Percentiles rank a stretch among this genome's conserved stretches.
Conservation (phyloP, 2,888 invertebrate species). For the Drosophila helvetica region DNA sequence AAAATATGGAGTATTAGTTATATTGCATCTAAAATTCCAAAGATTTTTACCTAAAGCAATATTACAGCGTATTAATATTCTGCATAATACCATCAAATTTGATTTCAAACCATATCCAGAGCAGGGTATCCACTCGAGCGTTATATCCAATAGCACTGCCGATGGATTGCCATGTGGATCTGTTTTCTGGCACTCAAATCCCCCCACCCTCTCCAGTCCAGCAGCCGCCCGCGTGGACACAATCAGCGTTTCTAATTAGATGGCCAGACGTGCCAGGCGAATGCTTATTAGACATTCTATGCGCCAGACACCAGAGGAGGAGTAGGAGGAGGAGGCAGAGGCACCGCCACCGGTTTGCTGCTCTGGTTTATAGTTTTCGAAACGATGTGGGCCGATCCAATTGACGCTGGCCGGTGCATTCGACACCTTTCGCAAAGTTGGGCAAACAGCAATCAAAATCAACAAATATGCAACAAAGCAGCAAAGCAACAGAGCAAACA, state of each 20-base stretch:
- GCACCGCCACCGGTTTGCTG: constrained; percentile 41
- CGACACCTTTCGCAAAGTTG: constrained; percentile 45
- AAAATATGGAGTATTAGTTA: too few relatives aligned
- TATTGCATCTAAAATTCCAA: too few relatives aligned
- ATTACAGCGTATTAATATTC: too few relatives aligned
- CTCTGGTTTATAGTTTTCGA: constrained; percentile 28
- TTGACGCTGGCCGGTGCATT: constrained; percentile 36
- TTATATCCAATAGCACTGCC: background rate
- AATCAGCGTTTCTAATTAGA: constrained; percentile 67
- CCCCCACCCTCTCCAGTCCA: background rate
- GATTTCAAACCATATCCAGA: too few relatives aligned
- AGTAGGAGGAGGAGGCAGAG: background rate
- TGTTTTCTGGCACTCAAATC: background rate
- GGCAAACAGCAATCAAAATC: constrained; percentile 33
- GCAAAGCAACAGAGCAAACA: constrained; percentile 13
- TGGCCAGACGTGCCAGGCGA: constrained; percentile 55
- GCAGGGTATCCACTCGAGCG: background rate
- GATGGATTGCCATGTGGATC: background rate
- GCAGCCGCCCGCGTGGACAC: constrained; percentile 19
- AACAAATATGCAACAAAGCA: constrained; percentile 37
- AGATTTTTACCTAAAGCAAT: too few relatives aligned
- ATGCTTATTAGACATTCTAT: constrained; percentile 58
- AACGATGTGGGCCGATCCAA: constrained; percentile 51
- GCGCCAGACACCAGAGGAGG: background rate
- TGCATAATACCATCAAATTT: too few relatives aligned